Percentiles rank a stretch among this genome's conserved stretches.
Conservation (phyloP, 2,113 vertebrate species). For the Cardinalis cardinalis region DNA sequence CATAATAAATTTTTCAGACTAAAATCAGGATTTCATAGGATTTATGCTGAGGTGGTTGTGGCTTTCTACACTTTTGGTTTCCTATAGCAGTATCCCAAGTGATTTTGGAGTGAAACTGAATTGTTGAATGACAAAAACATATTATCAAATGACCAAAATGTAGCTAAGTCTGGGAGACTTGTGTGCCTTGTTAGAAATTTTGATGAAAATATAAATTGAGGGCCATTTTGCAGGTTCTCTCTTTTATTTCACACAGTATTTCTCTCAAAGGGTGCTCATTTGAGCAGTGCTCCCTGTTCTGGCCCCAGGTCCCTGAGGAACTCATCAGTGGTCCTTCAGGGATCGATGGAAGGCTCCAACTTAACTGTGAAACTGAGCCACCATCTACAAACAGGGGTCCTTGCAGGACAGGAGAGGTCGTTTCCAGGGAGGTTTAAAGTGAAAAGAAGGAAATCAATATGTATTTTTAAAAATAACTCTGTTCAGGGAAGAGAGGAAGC, state of each 20-base stretch:
- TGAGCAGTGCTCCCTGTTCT: neutral
- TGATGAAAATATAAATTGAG: neutral
- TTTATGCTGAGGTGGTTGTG: neutral
- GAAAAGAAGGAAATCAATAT: slow-evolving; percentile 14
- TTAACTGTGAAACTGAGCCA: neutral
- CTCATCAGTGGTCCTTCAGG: slow-evolving; percentile 33
- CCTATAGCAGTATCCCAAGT: neutral
- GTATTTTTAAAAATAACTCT: slow-evolving; percentile 15
- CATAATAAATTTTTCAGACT: neutral
- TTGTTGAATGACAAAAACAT: neutral
- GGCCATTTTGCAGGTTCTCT: neutral
- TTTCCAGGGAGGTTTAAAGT: neutral
- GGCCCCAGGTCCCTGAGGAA: neutral
- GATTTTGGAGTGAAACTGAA: neutral
- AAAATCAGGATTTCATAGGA: neutral
- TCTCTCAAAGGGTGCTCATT: neutral
- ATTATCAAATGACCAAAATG: neutral
- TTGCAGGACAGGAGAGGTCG: neutral
- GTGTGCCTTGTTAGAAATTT: neutral
- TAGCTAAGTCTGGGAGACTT: neutral
- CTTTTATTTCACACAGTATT: neutral
- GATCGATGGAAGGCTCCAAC: neutral
- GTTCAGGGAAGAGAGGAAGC: neutral
- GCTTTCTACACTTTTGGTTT: neutral
- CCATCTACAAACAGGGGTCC: neutral